Evolutionary conservation across 2,888 invertebrate genomes (phyloP).

Genomic region (Sphinx pinastri): DNA sequence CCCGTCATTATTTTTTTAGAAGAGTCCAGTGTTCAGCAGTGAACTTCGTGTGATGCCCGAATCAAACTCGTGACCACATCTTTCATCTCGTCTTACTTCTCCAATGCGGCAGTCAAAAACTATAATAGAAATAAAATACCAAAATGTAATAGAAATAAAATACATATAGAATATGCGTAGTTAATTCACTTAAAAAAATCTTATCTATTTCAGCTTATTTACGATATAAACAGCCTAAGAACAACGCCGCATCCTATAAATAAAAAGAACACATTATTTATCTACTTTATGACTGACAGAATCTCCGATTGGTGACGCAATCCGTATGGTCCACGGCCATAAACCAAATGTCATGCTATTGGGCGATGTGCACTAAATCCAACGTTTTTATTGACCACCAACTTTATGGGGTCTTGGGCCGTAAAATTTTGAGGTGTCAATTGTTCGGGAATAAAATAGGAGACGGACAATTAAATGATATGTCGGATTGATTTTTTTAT

Average conservation of each 20-base stretch:
- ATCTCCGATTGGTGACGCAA: slow-evolving; percentile 70
- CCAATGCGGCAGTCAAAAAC: too few relatives aligned
- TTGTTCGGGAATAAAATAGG: slow-evolving; percentile 47
- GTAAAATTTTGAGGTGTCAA: slow-evolving; percentile 78
- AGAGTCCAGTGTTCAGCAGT: too few relatives aligned
- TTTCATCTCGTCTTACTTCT: too few relatives aligned
- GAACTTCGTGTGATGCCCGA: too few relatives aligned
- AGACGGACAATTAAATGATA: slow-evolving; percentile 13
- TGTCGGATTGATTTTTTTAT: neutral
- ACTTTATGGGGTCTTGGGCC: slow-evolving; percentile 58
- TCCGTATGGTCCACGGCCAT: slow-evolving; percentile 56
- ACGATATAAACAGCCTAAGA: neutral
- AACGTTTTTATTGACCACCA: slow-evolving; percentile 62
- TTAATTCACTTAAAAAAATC: neutral
- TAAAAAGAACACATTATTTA: slow-evolving; percentile 57
- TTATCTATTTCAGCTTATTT: slow-evolving; percentile 22
- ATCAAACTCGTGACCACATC: too few relatives aligned
- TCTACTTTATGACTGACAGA: slow-evolving; percentile 69
- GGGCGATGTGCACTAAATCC: slow-evolving; percentile 68
- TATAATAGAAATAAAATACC: too few relatives aligned
- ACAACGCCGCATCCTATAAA: neutral
- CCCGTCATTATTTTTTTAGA: too few relatives aligned
- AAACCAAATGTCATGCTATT: slow-evolving; percentile 70
- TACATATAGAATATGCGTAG: neutral
- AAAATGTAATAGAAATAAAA: too few relatives aligned